Conservation (phyloP, 2,113 vertebrate genomes). For the Larimichthys polyactis region DNA sequence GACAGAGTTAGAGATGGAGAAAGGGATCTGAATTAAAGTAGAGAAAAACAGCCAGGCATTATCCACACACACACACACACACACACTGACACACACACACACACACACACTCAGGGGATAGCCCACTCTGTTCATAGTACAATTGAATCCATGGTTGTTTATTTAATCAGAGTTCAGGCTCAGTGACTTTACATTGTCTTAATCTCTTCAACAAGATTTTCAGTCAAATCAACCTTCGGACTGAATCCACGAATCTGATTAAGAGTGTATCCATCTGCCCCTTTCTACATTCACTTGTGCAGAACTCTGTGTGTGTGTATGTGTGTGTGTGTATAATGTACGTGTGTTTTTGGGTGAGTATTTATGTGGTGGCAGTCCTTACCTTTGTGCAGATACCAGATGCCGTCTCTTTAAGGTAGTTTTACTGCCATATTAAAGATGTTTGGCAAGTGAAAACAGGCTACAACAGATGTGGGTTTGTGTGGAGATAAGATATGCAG, state of each 20-base stretch:
- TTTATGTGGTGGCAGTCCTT: constrained; percentile 30
- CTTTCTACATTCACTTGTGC: not conserved
- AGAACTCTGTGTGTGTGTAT: not conserved
- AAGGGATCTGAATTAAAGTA: not conserved
- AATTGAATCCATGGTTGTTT: constrained; percentile 22
- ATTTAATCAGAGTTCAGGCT: constrained; percentile 39
- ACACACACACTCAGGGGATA: not conserved
- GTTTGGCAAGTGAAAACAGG: constrained; percentile 69
- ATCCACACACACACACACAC: not conserved
- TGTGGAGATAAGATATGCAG: constrained; percentile 52
- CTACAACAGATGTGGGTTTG: constrained; percentile 64
- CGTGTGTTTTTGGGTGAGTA: constrained; percentile 21
- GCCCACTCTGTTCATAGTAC: constrained; percentile 17
- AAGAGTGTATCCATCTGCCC: constrained; percentile 20
- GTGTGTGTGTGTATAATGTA: not conserved
- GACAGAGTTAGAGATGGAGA: not conserved
- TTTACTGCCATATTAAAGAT: constrained; percentile 69
- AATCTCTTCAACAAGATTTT: constrained; percentile 39
- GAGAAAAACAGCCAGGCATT: constrained; percentile 20
- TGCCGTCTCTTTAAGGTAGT: constrained; percentile 58
- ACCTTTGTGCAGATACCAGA: constrained; percentile 60
- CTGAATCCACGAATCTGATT: constrained; percentile 8
- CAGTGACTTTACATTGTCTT: constrained; percentile 24
- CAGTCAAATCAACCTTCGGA: constrained; percentile 30
- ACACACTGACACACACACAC: not conserved